Percentiles rank a stretch among this genome's conserved stretches.
Evolutionary conservation across 2,888 invertebrate genomes (phyloP).

Genomic region (Catocala sponsa): DNA sequence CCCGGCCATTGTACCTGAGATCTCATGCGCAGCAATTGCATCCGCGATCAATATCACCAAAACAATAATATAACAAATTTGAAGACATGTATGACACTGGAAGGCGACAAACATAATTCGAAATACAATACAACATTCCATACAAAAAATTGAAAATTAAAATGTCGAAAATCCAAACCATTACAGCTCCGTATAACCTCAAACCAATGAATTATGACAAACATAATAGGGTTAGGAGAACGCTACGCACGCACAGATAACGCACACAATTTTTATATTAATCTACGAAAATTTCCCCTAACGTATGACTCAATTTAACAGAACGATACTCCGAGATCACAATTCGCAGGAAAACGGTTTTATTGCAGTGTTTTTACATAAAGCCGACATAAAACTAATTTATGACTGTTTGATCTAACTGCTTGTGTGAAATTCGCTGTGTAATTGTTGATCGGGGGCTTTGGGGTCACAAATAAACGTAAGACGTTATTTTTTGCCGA

Average conservation of each 20-base stretch:
- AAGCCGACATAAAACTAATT: slow-evolving; percentile 77
- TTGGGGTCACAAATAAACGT: slow-evolving; percentile 17
- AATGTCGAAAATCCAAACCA: too few relatives aligned
- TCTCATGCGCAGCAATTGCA: too few relatives aligned
- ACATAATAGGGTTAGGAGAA: not conserved
- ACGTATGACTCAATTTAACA: slow-evolving; percentile 56
- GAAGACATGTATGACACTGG: too few relatives aligned
- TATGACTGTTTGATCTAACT: slow-evolving; percentile 57
- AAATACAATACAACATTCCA: too few relatives aligned
- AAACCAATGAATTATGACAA: too few relatives aligned
- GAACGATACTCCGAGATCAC: slow-evolving; percentile 55
- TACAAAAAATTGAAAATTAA: too few relatives aligned
- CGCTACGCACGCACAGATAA: slow-evolving; percentile 2
- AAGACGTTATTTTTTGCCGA: slow-evolving; percentile 9
- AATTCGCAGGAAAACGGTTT: slow-evolving; percentile 67
- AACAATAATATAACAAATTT: too few relatives aligned
- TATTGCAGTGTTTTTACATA: slow-evolving; percentile 78
- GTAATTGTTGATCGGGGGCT: slow-evolving; percentile 20
- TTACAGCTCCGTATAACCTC: too few relatives aligned
- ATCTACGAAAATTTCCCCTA: slow-evolving; percentile 27
- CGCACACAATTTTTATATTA: slow-evolving; percentile 26
- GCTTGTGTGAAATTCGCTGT: slow-evolving; percentile 24
- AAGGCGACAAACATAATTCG: too few relatives aligned
- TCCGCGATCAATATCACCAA: too few relatives aligned
- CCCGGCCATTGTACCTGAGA: too few relatives aligned